These are phyloP conservation scores for Cantharis rustica DNA, from an alignment of 2,888 invertebrate species.

Conservation along the genomic window DNA sequence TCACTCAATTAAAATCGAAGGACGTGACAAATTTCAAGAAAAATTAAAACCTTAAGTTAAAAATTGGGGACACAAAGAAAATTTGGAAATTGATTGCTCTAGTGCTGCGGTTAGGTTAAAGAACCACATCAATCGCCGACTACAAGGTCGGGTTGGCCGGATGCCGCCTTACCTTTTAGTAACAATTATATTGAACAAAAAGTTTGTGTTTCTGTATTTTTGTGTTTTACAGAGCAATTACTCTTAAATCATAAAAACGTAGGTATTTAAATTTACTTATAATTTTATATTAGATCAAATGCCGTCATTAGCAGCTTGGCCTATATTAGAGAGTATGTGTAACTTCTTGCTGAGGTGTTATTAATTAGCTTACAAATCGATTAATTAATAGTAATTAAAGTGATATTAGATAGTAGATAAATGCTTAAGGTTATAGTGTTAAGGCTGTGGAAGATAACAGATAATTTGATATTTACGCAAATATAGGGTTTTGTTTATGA, in stretches of 20 bases:
- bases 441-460: background rate
- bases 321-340: background rate
- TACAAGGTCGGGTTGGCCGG: no score
- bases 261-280: background rate
- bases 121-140: no score
- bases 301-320: background rate
- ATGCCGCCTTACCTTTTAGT: no score
- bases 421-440: background rate
- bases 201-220: no score
- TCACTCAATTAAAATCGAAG: no score
- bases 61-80: no score
- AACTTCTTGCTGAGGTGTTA: background rate
- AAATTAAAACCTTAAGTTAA: no score
- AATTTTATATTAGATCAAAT: background rate
- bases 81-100: no score
- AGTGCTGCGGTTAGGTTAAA: no score
- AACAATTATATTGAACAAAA: no score
- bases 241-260: background rate
- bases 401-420: constrained; percentile 1
- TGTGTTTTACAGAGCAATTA: background rate
- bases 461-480: background rate
- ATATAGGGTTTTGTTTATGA: background rate
- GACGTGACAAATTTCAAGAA: no score
- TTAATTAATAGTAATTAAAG: constrained; percentile 8
- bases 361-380: constrained; percentile 1